Evolutionary conservation across 2,113 vertebrate species (phyloP), one percentile per base, ranked within the genome.

Genomic region (Anseranas semipalmata): DNA sequence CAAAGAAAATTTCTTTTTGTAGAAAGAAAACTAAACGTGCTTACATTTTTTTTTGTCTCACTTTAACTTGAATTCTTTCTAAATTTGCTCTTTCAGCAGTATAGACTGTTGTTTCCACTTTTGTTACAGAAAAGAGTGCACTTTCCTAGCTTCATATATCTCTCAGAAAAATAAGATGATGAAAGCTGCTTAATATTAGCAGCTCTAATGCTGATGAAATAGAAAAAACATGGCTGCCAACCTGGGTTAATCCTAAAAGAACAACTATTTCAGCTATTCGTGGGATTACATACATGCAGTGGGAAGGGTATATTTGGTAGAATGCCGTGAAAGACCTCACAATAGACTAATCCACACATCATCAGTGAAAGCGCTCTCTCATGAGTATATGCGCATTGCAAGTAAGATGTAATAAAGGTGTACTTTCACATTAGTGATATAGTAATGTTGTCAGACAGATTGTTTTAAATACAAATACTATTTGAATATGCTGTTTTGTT

Each of bases 131-230:
- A 94, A 87, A 24, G 10, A 94, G 63, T 30, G 81, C 74, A 25
- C 90, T 95, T 96, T 87, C 92, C 93, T 59, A 93, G 74, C 63
- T 87, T 48, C 33, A 33, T 78, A n/a, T 94, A 81, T 93, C 67
- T 85, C 78, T 79, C 63, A 94, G 71, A 85, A 56, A 91, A 84
- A 75, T 62, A 68, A 94, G 55, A 79, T 58, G 46, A 62, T 59
- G 74, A 74, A 88, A 96, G 58, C 62, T 80, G 79, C 58, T 93
- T 80, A 89, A 67, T 55, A 88, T 91, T 91, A 89, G 63, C 81
- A 95, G 85, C 91, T 95, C 85, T 97, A 95, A 97, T 28, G 58
- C 88, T 92, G 83, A 96, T 96, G 78, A 96, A 96, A 92, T 22
- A 93, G 85, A 94, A 93, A 94, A 93, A 95, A 62, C 56, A 68